These are phyloP conservation scores for Caenorhabditis afra DNA, from an alignment of 2,888 invertebrate genomes.

Conservation along the genomic window DNA sequence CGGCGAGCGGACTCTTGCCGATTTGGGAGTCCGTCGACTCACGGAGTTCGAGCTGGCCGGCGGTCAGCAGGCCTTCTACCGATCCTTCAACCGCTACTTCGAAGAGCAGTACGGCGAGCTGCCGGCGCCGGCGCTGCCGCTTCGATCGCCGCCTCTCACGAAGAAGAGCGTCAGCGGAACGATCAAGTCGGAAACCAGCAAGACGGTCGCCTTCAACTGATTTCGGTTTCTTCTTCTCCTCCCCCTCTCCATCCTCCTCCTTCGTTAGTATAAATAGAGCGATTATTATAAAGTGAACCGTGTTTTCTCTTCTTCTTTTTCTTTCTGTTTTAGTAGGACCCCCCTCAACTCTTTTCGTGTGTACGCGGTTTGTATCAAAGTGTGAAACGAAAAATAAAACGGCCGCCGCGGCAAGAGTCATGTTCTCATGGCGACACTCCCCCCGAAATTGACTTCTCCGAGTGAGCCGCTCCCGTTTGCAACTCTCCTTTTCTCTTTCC, in stretches of 20 bases:
- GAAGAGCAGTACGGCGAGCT: conserved; percentile 77
- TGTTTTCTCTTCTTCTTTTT: too few species aligned
- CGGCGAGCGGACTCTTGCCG: conserved; percentile 81
- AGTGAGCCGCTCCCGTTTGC: neutral
- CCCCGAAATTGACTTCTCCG: too few species aligned
- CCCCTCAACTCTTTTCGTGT: neutral
- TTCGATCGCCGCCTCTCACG: conserved; percentile 63
- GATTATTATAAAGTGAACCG: conserved; percentile 10
- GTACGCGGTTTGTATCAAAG: conserved; percentile 3
- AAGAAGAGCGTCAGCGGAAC: conserved; percentile 31
- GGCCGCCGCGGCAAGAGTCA: neutral
- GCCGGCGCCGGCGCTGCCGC: conserved; percentile 74
- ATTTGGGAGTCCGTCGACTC: conserved; percentile 81
- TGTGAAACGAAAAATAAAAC: conserved; percentile 6
- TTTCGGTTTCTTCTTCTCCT: neutral
- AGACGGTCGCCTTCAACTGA: conserved; percentile 58
- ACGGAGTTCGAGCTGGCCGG: conserved; percentile 80
- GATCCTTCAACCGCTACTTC: conserved; percentile 75
- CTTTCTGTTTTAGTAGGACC: conserved; percentile 2
- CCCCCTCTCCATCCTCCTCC: conserved; percentile 1
- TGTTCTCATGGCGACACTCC: too few species aligned
- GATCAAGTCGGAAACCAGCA: conserved; percentile 54
- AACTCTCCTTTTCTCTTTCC: neutral
- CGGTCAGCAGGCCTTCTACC: conserved; percentile 71
- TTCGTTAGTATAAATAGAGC: conserved; percentile 5